Evolutionary conservation across 2,888 invertebrate genomes (phyloP).

Genomic region (Chloromyia formosa): DNA sequence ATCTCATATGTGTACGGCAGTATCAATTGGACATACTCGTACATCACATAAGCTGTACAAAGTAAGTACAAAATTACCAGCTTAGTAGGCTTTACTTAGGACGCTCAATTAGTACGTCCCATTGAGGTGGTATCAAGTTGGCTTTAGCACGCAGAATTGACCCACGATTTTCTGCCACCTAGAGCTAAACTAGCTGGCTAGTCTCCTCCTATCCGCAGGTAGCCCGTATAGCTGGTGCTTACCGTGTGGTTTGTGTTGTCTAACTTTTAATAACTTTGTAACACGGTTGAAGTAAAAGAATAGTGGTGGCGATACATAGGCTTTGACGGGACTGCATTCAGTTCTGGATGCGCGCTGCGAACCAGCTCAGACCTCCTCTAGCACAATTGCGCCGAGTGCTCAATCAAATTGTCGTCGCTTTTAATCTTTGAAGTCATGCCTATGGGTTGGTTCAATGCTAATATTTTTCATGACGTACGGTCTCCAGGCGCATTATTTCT

Average conservation of each 20-base stretch:
- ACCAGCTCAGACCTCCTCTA: background rate
- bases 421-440: constrained; percentile 1
- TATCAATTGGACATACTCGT: too few species aligned
- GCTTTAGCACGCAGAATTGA: background rate
- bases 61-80: too few species aligned
- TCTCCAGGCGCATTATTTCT: background rate
- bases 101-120: constrained; percentile 10
- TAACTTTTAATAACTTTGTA: constrained; percentile 14
- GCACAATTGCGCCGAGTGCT: background rate
- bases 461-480: background rate
- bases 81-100: background rate
- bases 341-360: background rate
- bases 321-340: background rate
- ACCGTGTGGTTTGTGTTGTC: background rate
- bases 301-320: constrained; percentile 1
- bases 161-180: constrained; percentile 11
- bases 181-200: constrained; percentile 6
- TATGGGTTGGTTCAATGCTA: background rate
- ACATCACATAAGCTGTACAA: too few species aligned
- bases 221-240: background rate
- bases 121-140: constrained; percentile 18
- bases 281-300: background rate
- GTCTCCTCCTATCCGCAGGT: constrained; percentile 16
- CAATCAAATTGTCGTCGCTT: constrained; percentile 19
- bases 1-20: too few species aligned